phyloP scores from a whole-genome alignment of 1,140 invertebrate genomes.

The Drosophila pachea region DNA sequence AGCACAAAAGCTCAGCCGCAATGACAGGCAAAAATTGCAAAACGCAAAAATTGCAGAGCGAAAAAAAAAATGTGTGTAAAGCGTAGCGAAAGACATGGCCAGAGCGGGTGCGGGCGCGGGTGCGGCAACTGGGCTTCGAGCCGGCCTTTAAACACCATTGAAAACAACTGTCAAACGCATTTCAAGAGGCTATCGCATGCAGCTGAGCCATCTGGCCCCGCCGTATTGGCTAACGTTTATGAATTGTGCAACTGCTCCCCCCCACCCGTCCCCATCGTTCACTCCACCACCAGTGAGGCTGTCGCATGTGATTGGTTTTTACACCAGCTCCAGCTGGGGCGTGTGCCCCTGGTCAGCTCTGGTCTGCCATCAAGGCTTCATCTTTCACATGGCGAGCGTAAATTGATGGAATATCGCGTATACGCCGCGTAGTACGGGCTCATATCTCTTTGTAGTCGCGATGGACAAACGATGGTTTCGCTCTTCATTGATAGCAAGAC shows the following conservation, averaged over 20 bases:
- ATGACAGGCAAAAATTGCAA: conserved; percentile 18
- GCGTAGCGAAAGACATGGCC: neutral
- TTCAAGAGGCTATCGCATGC: conserved; percentile 45
- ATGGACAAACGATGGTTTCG: neutral
- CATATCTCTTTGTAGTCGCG: no score
- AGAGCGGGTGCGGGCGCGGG: conserved; percentile 12
- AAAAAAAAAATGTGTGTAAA: neutral
- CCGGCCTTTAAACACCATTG: conserved; percentile 61
- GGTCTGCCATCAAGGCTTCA: conserved; percentile 8
- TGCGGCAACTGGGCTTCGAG: conserved; percentile 15
- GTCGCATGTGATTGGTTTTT: conserved; percentile 61
- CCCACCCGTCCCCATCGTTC: neutral
- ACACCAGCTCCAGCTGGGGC: neutral
- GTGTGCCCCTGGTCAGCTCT: neutral
- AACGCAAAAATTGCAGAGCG: neutral
- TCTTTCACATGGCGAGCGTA: conserved; percentile 2
- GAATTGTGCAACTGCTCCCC: conserved; percentile 2
- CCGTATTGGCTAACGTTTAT: conserved; percentile 5
- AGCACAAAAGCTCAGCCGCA: conserved; percentile 2
- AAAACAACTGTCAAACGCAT: conserved; percentile 73
- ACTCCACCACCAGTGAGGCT: neutral
- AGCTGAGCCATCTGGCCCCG: neutral
- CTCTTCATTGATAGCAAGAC: conserved; percentile 14
- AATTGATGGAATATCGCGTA: conserved; percentile 36
- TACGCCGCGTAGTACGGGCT: conserved; percentile 10